phyloP scores from a whole-genome alignment of 2,797 vertebrate species.

The Acipenser transmontanus region DNA sequence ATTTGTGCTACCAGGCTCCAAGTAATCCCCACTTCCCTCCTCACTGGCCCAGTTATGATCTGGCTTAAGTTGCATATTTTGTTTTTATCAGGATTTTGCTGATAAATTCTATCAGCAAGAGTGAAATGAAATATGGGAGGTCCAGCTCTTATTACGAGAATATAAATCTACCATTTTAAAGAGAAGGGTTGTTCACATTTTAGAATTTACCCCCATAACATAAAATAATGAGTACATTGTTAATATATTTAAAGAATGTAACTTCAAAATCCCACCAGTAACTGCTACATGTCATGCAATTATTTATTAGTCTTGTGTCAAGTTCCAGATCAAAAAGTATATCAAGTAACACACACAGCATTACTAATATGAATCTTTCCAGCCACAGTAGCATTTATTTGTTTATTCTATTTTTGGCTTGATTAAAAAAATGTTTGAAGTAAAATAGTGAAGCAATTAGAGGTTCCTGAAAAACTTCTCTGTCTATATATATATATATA shows the following conservation, averaged over 20 bases:
- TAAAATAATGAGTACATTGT: conserved; percentile 50
- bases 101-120: conserved; percentile 98
- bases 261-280: background rate
- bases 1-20: conserved; percentile 73
- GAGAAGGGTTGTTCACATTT: conserved; percentile 31
- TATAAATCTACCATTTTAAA: conserved; percentile 30
- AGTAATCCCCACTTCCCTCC: conserved; percentile 89
- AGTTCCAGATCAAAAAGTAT: conserved; percentile 5
- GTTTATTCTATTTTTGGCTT: background rate
- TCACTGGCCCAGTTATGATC: conserved; percentile 80
- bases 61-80: conserved; percentile 98
- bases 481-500: no score
- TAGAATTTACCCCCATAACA: conserved; percentile 18
- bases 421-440: background rate
- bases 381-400: background rate
- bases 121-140: conserved; percentile 90
- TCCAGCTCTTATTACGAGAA: conserved; percentile 73
- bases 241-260: background rate
- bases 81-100: conserved; percentile 91
- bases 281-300: background rate
- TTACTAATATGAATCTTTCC: background rate
- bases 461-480: no score
- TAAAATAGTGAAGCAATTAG: background rate
- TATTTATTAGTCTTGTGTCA: conserved; percentile 3
- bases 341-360: conserved; percentile 14